phyloP scores from a whole-genome alignment of 2,888 invertebrate genomes.

The Hermaeophaga mercurialis region DNA sequence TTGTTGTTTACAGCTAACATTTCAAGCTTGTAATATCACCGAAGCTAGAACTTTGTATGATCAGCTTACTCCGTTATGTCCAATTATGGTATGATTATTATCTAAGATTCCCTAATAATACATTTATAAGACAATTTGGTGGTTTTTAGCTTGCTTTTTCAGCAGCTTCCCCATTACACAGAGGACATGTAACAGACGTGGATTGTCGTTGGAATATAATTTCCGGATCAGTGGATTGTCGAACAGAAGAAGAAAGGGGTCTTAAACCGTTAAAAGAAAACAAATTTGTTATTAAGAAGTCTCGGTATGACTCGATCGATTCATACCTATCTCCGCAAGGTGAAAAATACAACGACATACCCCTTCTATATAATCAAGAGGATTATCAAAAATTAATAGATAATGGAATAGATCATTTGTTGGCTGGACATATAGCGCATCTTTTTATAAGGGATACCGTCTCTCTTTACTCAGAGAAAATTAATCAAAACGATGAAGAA shows the following conservation, averaged over 20 bases:
- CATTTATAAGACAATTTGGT: conserved; percentile 62
- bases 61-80: conserved; percentile 94
- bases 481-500: conserved; percentile 89
- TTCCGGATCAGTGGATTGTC: conserved; percentile 93
- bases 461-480: conserved; percentile 92
- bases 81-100: conserved; percentile 92
- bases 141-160: conserved; percentile 83
- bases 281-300: conserved; percentile 87
- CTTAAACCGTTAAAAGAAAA: conserved; percentile 71
- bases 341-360: conserved; percentile 93
- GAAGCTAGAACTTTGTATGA: conserved; percentile 97
- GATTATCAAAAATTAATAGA: conserved; percentile 82
- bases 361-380: conserved; percentile 81
- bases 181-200: conserved; percentile 92
- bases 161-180: conserved; percentile 93
- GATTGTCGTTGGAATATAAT: conserved; percentile 99
- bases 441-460: conserved; percentile 97
- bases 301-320: conserved; percentile 97
- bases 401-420: conserved; percentile 88
- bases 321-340: conserved; percentile 92
- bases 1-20: conserved; percentile 94
- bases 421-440: conserved; percentile 96
- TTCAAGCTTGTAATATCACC: conserved; percentile 94
- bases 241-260: conserved; percentile 91
- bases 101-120: no score